A percentile compares a stretch with the other conserved stretches of the same genome.
Evolutionary conservation across 2,888 invertebrate species (phyloP).

Genomic region (Himalopsyche kuldschensis): DNA sequence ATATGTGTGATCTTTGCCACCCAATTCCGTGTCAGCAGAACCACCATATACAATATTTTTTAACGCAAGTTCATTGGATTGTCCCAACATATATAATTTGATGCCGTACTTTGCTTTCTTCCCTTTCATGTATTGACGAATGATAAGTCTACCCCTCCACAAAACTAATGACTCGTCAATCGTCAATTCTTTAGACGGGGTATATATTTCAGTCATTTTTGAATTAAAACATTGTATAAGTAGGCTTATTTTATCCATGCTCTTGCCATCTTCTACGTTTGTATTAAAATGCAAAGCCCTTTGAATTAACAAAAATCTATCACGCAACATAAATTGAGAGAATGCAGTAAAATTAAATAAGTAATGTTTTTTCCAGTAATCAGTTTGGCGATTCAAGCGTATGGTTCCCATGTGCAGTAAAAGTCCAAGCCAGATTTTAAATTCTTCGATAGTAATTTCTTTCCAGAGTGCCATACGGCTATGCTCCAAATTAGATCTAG

Average conservation of each 20-base stretch:
- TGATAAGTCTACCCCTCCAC: slow-evolving; percentile 18
- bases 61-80: not conserved
- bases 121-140: slow-evolving; percentile 13
- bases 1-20: too few relatives aligned
- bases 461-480: slow-evolving; percentile 16
- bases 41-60: not conserved
- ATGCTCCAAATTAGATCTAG: slow-evolving; percentile 2
- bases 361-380: slow-evolving; percentile 9
- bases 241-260: not conserved
- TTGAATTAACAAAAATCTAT: not conserved
- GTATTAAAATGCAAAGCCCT: not conserved
- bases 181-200: not conserved
- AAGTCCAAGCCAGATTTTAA: slow-evolving; percentile 5
- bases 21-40: too few relatives aligned
- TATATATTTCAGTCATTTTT: not conserved
- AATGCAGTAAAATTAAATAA: slow-evolving; percentile 6
- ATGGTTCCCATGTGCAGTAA: slow-evolving; percentile 22
- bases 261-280: not conserved
- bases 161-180: slow-evolving; percentile 16
- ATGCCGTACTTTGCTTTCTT: slow-evolving; percentile 21
- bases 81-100: slow-evolving; percentile 16
- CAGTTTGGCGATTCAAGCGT: not conserved
- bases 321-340: too few relatives aligned
- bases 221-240: slow-evolving; percentile 9
- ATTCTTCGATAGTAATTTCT: not conserved